Evolutionary conservation across 2,888 invertebrate species (phyloP), one percentile per base, ranked within the genome.

Genomic region (Sphaeridia pumilis): DNA sequence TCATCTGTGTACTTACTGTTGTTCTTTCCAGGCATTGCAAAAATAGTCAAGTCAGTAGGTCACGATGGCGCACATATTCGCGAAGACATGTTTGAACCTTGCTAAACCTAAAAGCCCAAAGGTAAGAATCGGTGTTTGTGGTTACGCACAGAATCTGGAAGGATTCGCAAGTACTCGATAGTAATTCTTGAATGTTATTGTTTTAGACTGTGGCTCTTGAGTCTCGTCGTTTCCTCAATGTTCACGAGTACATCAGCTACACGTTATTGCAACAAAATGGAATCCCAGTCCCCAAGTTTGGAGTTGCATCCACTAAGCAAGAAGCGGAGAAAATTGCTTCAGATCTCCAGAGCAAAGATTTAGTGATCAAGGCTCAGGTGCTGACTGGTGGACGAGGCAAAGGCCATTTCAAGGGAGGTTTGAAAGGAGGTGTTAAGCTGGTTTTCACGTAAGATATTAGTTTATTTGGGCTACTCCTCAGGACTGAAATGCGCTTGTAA

Each of bases 201-300:
- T 51, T 52, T 21, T 46, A 64, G 61, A 21, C 55, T 25, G 54
- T 64, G 10, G 31, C 62, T 31, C 57, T 60, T 45, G 64, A 64
- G 46, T 56, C 61, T 17, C 46, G 56, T n/a, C 25, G 64, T 25
- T 60, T 56, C 46, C 50, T 95, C 58, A 92, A 93, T 71, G 89
- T 95, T 3, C 95, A 95, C 71, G 95, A 95, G 72, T 87, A 93
- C 73, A 81, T 93, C 54, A 92, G 92, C 68, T 94, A 93, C 71
- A 83, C 84, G 14, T 73, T 95, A 24, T 75, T 95, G 5, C 81
- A 83, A 67, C 83, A 85, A 67, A 82, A 82, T 66, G 86, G 87
- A 45, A 87, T 95, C 63, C 82, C 86, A 12, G 90, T 94, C 20
- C 95, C 95, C 2, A 84, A 83, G 70, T 94, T 93, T 73, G 83